phyloP scores from a whole-genome alignment of 2,888 invertebrate genomes.

The Pammene aurita region DNA sequence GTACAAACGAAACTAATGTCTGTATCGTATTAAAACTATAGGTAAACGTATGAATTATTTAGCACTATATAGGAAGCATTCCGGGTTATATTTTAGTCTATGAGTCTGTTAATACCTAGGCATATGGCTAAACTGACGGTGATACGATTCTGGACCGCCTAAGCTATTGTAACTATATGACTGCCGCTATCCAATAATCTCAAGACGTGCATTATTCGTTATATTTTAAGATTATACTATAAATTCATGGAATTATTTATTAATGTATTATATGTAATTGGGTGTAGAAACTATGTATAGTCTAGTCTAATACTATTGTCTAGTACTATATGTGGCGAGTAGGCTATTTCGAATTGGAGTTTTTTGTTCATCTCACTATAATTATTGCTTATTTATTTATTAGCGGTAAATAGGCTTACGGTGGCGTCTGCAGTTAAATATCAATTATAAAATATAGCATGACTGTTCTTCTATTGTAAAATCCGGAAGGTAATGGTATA shows the following conservation, averaged over 20 bases:
- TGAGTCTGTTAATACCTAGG: slow-evolving; percentile 41
- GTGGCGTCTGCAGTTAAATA: slow-evolving; percentile 27
- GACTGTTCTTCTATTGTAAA: slow-evolving; percentile 18
- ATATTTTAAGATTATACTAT: slow-evolving; percentile 32
- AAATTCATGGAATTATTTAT: slow-evolving; percentile 36
- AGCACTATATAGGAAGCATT: slow-evolving; percentile 69
- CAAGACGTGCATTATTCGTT: slow-evolving; percentile 33
- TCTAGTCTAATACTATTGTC: slow-evolving; percentile 16
- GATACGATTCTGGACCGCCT: slow-evolving; percentile 4
- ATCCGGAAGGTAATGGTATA: slow-evolving; percentile 30
- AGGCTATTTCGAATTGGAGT: slow-evolving; percentile 35
- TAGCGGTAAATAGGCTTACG: slow-evolving; percentile 25
- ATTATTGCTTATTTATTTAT: slow-evolving; percentile 35
- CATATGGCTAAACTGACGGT: slow-evolving; percentile 27
- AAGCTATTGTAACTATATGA: slow-evolving; percentile 23
- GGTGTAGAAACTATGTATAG: slow-evolving; percentile 16
- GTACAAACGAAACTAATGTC: slow-evolving; percentile 59
- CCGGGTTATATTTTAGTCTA: slow-evolving; percentile 52
- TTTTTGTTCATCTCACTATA: slow-evolving; percentile 36
- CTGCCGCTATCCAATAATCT: slow-evolving; percentile 35
- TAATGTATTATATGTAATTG: slow-evolving; percentile 20
- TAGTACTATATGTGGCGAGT: slow-evolving; percentile 25
- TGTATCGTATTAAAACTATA: slow-evolving; percentile 45
- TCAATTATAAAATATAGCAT: slow-evolving; percentile 31
- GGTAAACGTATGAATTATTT: slow-evolving; percentile 51